Evolutionary conservation across 2,113 vertebrate genomes (phyloP).

Genomic region (Brachionichthys hirsutus): DNA sequence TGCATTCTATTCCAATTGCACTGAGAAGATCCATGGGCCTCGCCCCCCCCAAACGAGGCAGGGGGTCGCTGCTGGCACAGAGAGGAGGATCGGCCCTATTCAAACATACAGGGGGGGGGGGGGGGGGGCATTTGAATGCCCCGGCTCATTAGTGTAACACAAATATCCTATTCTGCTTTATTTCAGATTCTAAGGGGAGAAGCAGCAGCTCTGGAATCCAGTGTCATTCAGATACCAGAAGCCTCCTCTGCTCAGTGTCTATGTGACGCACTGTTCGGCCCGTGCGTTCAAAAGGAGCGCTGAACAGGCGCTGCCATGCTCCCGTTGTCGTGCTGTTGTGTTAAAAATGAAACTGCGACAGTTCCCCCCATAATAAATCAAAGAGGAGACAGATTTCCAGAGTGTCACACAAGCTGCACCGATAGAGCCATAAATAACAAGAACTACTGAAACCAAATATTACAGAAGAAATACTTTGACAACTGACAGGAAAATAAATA

Average conservation of each 20-base stretch:
- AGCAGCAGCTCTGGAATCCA: constrained; percentile 9
- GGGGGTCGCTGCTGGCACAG: too few relatives aligned
- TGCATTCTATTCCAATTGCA: constrained; percentile 44
- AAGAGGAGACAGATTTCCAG: neutral
- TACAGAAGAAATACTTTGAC: too few relatives aligned
- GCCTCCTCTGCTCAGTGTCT: constrained; percentile 24
- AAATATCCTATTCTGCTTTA: constrained; percentile 34
- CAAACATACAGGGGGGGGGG: constrained; percentile 33
- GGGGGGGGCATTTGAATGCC: constrained; percentile 32
- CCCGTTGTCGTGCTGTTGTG: constrained; percentile 5
- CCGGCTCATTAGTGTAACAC: constrained; percentile 46
- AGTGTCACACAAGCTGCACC: neutral
- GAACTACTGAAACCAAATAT: too few relatives aligned
- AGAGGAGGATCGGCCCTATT: constrained; percentile 37
- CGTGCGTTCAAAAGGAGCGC: constrained; percentile 17
- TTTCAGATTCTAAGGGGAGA: constrained; percentile 50
- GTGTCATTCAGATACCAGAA: constrained; percentile 33
- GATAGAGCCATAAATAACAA: neutral
- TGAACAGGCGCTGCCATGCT: constrained; percentile 4
- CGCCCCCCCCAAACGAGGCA: constrained; percentile 29
- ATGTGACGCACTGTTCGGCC: constrained; percentile 22
- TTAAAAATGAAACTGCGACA: neutral
- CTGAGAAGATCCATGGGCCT: constrained; percentile 51
- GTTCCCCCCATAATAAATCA: neutral
- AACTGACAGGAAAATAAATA: too few relatives aligned